Evolutionary conservation across 2,888 invertebrate genomes (phyloP), one percentile per base, ranked within the genome.

Genomic region (Campopleginae sp.): DNA sequence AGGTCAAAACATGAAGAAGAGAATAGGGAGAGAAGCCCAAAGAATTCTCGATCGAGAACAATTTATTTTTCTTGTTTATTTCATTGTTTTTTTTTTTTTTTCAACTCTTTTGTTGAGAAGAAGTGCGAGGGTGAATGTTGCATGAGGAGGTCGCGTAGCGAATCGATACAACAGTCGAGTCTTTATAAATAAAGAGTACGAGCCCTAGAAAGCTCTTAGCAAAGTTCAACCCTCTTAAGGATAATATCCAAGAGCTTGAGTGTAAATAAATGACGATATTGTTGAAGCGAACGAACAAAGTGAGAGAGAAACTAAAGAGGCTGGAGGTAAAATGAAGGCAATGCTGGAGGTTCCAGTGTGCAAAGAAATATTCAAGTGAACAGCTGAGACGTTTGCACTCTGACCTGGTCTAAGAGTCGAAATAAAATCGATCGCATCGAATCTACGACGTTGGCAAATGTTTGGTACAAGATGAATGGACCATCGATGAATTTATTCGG

Each of bases 1-100:
- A 54, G 75, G 78, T 80, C 51, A 42, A 81, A 82, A 65, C 54
- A 54, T 54, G 44, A 54, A 58, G 54, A 76, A 79, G 79, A 63
- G 75, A 77, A 76, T n/a, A 42, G 33, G 33, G 23, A 72, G 44
- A 8, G n/a, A 23, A 27, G 44, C 42, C 31, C 31, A 54, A 42
- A 48, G 38, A 70, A 19, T 71, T 27, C 48, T 70, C 19, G 48
- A 58, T 75, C 8, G 23, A 54, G 12, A 2, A 7, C 51, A 51
- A 46, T 54, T 19, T 19, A 31, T 23, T 68, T 38, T 54, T 48
- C 17, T n/a, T 5, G 27, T 61, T 31, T 58, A 19, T 27, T 58
- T 74, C 19, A 38, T 70, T 31, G 10, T 8, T 61, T 17, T 38
- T 42, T 48, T 61, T 66, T 27, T 46, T 23, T n/a, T 31, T 75